These are phyloP conservation scores for Acronicta psi DNA, from an alignment of 2,888 invertebrate genomes.

Conservation along the genomic window DNA sequence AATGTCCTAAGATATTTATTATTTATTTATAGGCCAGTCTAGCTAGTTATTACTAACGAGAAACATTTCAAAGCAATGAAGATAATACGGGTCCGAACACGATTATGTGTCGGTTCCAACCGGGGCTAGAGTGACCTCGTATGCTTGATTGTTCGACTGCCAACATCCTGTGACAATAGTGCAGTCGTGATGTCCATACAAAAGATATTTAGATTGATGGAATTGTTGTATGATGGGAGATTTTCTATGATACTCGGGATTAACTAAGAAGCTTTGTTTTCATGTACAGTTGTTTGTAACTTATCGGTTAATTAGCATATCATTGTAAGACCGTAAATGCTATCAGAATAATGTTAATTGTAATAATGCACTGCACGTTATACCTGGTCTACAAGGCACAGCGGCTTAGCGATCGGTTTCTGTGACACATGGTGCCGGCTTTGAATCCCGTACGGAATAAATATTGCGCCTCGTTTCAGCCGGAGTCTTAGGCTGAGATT, in stretches of 20 bases:
- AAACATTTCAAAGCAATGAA: not conserved
- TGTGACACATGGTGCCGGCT: no score
- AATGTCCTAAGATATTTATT: no score
- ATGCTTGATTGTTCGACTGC: conserved; percentile 44
- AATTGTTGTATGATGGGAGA: conserved; percentile 6
- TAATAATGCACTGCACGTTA: not conserved
- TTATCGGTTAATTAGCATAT: conserved; percentile 2
- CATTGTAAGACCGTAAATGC: not conserved
- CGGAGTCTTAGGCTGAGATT: no score
- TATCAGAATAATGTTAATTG: not conserved
- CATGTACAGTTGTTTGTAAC: not conserved
- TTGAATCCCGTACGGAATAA: no score
- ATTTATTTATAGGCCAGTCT: no score
- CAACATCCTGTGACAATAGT: conserved; percentile 48
- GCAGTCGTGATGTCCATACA: conserved; percentile 45
- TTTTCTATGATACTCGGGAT: not conserved
- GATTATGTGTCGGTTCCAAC: not conserved
- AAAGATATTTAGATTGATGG: conserved; percentile 48
- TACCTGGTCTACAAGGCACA: no score
- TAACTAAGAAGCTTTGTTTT: not conserved
- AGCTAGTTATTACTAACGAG: no score
- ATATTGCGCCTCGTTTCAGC: no score
- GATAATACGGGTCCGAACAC: conserved; percentile 30
- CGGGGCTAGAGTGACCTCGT: conserved; percentile 39
- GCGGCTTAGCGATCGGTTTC: no score